These are phyloP conservation scores for Plecotus auritus DNA, from an alignment of 2,113 vertebrate genomes.

Conservation along the genomic window DNA sequence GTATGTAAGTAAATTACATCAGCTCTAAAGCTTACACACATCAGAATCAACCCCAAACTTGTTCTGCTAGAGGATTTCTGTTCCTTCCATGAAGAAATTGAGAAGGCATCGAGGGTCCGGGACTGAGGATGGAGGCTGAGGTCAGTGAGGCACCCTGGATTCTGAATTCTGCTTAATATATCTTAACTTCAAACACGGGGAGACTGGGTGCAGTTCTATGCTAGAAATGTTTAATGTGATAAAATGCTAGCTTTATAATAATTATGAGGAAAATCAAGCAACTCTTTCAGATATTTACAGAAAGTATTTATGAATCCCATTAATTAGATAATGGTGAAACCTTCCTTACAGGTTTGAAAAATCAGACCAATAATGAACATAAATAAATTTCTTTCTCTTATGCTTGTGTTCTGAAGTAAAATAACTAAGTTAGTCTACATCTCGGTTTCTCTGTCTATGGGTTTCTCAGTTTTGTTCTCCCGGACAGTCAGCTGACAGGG, in stretches of 20 bases:
- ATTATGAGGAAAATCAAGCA: background rate
- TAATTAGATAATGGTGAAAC: background rate
- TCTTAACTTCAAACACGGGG: background rate
- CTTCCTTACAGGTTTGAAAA: background rate
- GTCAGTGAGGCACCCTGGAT: background rate
- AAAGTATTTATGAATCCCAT: background rate
- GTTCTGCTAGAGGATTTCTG: background rate
- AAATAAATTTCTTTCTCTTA: background rate
- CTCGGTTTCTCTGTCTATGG: slow-evolving; percentile 86
- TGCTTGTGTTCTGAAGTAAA: background rate
- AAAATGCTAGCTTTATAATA: background rate
- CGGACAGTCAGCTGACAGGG: slow-evolving; percentile 85
- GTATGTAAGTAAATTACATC: background rate
- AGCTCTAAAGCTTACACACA: background rate
- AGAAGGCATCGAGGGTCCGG: background rate
- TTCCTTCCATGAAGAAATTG: background rate
- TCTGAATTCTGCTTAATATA: background rate
- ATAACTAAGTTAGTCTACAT: slow-evolving; percentile 79
- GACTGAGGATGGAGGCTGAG: background rate
- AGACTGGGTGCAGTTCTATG: background rate
- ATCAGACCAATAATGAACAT: background rate
- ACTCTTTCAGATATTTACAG: background rate
- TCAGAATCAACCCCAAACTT: background rate
- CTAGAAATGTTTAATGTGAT: background rate
- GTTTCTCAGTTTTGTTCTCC: slow-evolving; percentile 85